Percentiles rank a stretch among this genome's conserved stretches.
Evolutionary conservation across 2,797 vertebrate species (phyloP).

Genomic region (Melanotaenia trifasciata): DNA sequence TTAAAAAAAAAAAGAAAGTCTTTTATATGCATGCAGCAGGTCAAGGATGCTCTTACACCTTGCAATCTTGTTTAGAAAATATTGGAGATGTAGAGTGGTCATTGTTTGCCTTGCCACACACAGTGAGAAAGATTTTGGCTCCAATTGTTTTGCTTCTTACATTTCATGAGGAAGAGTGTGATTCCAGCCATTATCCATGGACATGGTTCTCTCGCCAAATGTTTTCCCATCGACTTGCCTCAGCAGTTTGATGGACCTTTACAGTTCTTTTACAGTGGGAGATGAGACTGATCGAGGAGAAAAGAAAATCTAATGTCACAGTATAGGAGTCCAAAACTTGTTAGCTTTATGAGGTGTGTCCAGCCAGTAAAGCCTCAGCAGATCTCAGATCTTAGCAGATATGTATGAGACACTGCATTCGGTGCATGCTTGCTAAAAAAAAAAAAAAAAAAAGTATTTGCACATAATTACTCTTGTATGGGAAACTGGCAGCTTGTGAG

Average conservation of each 20-base stretch:
- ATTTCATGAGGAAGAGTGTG: conserved; percentile 32
- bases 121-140: conserved; percentile 20
- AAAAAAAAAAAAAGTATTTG: conserved; percentile 6
- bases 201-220: conserved; percentile 33
- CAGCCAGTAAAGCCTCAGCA: conserved; percentile 51
- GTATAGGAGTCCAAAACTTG: conserved; percentile 54
- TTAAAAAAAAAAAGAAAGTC: conserved; percentile 37
- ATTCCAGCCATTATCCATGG: conserved; percentile 46
- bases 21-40: conserved; percentile 40
- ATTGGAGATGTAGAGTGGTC: conserved; percentile 1
- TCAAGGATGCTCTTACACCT: conserved; percentile 42
- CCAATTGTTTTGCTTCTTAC: conserved; percentile 31
- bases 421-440: conserved; percentile 3
- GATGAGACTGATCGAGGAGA: conserved; percentile 62
- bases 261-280: conserved; percentile 40
- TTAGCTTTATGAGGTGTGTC: conserved; percentile 78
- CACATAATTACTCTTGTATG: conserved; percentile 16
- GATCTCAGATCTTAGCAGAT: conserved; percentile 75
- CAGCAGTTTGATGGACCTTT: conserved; percentile 36
- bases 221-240: conserved; percentile 59
- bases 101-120: conserved; percentile 54
- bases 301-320: conserved; percentile 64
- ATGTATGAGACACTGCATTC: not conserved
- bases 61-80: conserved; percentile 20
- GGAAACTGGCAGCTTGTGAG: conserved; percentile 23